Evolutionary conservation across 2,888 invertebrate species (phyloP), one percentile per base, ranked within the genome.

Genomic region (Incurvaria masculella): DNA sequence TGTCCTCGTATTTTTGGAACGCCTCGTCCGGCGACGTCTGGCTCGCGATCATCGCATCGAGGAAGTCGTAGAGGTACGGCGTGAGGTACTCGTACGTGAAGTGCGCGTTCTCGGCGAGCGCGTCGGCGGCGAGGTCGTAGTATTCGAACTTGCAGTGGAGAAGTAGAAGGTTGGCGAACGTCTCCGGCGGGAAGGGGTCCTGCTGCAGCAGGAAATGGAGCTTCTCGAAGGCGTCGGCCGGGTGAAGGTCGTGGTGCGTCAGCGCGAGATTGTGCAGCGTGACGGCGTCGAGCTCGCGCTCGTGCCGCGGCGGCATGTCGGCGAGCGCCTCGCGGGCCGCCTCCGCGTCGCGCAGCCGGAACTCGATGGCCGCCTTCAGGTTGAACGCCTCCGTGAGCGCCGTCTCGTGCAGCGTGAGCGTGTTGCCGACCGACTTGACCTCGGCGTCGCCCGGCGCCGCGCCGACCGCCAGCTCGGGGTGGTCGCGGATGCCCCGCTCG

Each of bases 311-410:
- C 2, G 94, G 94, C 85, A 94, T 89, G 62, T 94, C 94, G 2
- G 89, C 87, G 23, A 95, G 68, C 0, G 94, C 93, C 71, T 94
- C 94, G 57, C 88, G 82, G 1, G 94, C 90, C 2, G 91, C 89
- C 59, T 93, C 92, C 60, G 87, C 87, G 83, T 70, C 63, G 59
- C 78, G 79, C 44, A 76, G 82, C 65, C 96, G 94, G 71, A 94
- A 99, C 70, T 98, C 97, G 58, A 99, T 95, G 4, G 98, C 98
- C 10, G 98, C 97, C 80, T 98, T 98, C 19, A 99, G 81, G 75
- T 99, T 99, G 63, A 98, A 95, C 0, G 98, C 97, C 75, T 99
- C 99, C 11, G 99, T 94, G 2, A 99, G 82, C 18, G 97, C 96
- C 3, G 98, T 97, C 67, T 97, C 90, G 61, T 98, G 97, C 50